Conservation (phyloP, 2,113 vertebrate genomes). For the Coregonus clupeaformis region DNA sequence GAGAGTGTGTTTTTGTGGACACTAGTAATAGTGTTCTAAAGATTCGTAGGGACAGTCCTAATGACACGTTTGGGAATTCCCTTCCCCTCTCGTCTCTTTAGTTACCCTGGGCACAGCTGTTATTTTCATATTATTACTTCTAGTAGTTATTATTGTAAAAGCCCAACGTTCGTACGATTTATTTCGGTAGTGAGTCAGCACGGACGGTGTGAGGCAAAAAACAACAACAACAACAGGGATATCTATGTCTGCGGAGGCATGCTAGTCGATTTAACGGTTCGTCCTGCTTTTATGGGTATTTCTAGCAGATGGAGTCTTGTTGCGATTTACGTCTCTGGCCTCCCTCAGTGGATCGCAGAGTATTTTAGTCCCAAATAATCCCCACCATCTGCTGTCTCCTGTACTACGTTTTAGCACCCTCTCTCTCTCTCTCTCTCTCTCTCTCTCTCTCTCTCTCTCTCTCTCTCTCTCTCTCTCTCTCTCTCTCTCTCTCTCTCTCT, state of each 20-base stretch:
- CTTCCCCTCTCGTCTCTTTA: neutral
- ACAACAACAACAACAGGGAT: neutral
- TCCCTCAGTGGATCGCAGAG: conserved; percentile 72
- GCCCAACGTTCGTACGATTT: neutral
- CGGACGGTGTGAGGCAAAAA: neutral
- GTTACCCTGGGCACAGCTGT: neutral
- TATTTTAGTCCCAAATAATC: conserved; percentile 78
- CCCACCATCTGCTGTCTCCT: conserved; percentile 76
- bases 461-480: conserved; percentile 36
- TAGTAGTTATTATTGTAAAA: neutral
- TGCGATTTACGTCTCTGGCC: conserved; percentile 65
- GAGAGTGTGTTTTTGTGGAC: neutral
- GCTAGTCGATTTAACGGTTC: conserved; percentile 15
- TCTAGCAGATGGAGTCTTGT: conserved; percentile 71
- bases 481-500: conserved; percentile 25
- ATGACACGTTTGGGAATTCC: conserved; percentile 1
- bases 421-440: conserved; percentile 26
- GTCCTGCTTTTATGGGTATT: conserved; percentile 54
- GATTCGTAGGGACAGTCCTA: neutral
- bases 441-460: conserved; percentile 30
- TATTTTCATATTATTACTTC: neutral
- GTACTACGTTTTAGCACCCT: conserved; percentile 54
- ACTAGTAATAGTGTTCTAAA: neutral
- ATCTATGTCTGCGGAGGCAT: neutral
- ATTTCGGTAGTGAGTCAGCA: conserved; percentile 16